phyloP scores from a whole-genome alignment of 2,888 invertebrate genomes.

The Esperia sulphurella region DNA sequence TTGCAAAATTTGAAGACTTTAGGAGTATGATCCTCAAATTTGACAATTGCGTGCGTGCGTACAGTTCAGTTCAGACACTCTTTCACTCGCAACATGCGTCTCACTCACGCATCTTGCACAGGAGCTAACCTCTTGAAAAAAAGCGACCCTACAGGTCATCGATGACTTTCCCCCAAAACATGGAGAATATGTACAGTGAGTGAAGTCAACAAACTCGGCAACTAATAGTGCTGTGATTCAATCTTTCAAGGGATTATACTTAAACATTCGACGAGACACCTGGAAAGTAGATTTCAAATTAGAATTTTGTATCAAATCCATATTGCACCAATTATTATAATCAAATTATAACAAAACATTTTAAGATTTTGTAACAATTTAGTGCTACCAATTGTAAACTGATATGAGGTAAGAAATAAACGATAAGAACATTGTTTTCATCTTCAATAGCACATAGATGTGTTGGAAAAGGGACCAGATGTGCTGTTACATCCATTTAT shows the following conservation, averaged over 20 bases:
- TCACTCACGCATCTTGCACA: too few species aligned
- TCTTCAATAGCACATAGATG: conserved; percentile 41
- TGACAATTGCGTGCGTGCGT: too few species aligned
- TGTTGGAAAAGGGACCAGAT: conserved; percentile 39
- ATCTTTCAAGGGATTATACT: conserved; percentile 69
- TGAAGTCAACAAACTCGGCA: conserved; percentile 58
- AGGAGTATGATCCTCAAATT: too few species aligned
- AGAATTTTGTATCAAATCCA: conserved; percentile 73
- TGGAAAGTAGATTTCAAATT: conserved; percentile 78
- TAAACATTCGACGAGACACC: conserved; percentile 76
- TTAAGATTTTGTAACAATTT: conserved; percentile 63
- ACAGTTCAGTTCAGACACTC: too few species aligned
- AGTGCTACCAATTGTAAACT: conserved; percentile 59
- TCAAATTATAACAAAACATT: conserved; percentile 28
- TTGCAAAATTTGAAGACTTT: too few species aligned
- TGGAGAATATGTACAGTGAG: conserved; percentile 25
- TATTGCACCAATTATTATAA: conserved; percentile 59
- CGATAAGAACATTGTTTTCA: conserved; percentile 34
- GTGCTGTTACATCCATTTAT: conserved; percentile 55
- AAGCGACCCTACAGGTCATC: neutral
- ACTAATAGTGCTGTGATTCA: conserved; percentile 66
- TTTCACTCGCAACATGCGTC: too few species aligned
- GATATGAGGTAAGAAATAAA: conserved; percentile 35
- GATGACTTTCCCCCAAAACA: conserved; percentile 31
- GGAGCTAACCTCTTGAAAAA: too few species aligned